Evolutionary conservation across 2,797 vertebrate species (phyloP), one percentile per base, ranked within the genome.

Genomic region (Hapalemur alaotrensis): DNA sequence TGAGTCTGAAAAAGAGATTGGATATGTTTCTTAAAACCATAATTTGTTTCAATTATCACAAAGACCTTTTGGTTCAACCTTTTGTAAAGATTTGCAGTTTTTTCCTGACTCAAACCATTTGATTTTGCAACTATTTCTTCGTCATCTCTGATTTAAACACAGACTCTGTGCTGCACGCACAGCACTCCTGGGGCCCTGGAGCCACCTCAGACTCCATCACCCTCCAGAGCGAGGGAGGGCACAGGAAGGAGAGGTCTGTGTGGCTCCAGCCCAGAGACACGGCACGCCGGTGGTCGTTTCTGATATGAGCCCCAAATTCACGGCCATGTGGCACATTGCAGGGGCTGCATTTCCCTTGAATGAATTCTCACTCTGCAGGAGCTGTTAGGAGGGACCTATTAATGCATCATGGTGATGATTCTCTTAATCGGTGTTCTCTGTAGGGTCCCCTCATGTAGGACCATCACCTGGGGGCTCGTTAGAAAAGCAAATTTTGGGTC

Each of bases 291-390:
- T 12, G 32, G 22, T n/a, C 12, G 7, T 25, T 92, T 61, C 6
- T 48, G 15, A 52, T 13, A 6, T 15, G 54, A 76, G 28, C 1
- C 14, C 81, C 38, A 28, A 41, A 11, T 22, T 61, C 72, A 35
- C 52, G 23, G 59, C n/a, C 23, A 25, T 1, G 14, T 4, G 0
- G 0, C 30, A 52, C 4, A 30, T 4, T 4, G 0, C 20, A 28
- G 46, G 61, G 59, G 61, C 46, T n/a, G 7, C 25, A 48, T 50
- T 79, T 14, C 72, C 32, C 38, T 7, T 35, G 30, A 50, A 15
- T 10, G 25, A 28, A 20, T 43, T 25, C 35, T 32, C 1, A 41
- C 52, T 5, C 11, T 54, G 46, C 14, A 65, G 22, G 69, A 32
- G 23, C 23, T 4, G 5, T 20, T 23, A 13, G 18, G 35, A 20